Evolutionary conservation across 2,113 vertebrate genomes (phyloP).

Genomic region (Azemiops feae): DNA sequence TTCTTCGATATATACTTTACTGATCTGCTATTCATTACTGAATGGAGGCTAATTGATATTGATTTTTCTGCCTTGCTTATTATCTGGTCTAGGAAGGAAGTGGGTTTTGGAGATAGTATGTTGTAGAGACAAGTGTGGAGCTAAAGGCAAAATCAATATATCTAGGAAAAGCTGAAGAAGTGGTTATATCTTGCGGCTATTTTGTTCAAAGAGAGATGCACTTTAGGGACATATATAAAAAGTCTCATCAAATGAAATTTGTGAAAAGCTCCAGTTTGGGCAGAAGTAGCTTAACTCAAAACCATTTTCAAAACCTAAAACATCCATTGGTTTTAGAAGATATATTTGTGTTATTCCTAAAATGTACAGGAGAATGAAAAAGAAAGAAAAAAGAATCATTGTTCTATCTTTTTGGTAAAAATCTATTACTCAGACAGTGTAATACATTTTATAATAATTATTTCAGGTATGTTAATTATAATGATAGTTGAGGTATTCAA

Average conservation of each 20-base stretch:
- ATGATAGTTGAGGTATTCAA: not conserved
- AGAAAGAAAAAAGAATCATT: not conserved
- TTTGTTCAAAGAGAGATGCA: slow-evolving; percentile 22
- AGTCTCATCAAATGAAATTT: slow-evolving; percentile 14
- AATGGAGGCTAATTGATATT: slow-evolving; percentile 57
- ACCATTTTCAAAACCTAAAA: not conserved
- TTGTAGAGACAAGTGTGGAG: slow-evolving; percentile 28
- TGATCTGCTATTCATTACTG: slow-evolving; percentile 51
- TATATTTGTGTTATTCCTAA: not conserved
- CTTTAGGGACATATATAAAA: not conserved
- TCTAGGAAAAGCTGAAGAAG: slow-evolving; percentile 22
- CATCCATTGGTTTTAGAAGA: not conserved
- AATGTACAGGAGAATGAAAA: not conserved
- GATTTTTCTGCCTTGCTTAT: slow-evolving; percentile 48
- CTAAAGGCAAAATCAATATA: slow-evolving; percentile 43
- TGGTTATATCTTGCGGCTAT: slow-evolving; percentile 22
- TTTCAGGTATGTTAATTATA: not conserved
- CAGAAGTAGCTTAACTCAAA: not conserved
- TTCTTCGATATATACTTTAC: slow-evolving; percentile 39
- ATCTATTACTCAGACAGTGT: not conserved
- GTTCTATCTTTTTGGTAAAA: not conserved
- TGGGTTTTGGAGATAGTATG: slow-evolving; percentile 35
- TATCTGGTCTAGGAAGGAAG: slow-evolving; percentile 43
- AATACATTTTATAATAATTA: not conserved
- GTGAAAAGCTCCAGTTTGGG: not conserved